These are phyloP conservation scores for Amiota mariae DNA, from an alignment of 2,888 invertebrate species.

Conservation along the genomic window DNA sequence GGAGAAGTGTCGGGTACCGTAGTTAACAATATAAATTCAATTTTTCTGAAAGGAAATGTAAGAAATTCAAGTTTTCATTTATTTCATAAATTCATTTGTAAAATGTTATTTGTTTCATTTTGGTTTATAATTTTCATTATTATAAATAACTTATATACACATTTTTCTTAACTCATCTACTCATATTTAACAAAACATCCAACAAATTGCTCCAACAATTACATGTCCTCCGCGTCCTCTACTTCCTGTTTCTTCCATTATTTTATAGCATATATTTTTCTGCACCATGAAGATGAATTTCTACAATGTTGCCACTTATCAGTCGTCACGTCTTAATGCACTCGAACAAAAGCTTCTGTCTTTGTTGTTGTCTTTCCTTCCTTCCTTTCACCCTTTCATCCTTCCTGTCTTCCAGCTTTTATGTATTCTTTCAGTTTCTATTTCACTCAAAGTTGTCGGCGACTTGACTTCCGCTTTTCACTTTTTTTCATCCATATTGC, in stretches of 20 bases:
- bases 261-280: neutral
- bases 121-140: no score
- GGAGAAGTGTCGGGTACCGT: no score
- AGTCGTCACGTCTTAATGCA: conserved; percentile 11
- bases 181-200: neutral
- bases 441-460: neutral
- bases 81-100: no score
- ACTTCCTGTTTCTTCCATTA: neutral
- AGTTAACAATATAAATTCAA: no score
- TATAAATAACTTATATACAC: no score
- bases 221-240: neutral
- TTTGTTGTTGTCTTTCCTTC: neutral
- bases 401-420: neutral
- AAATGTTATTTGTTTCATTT: no score
- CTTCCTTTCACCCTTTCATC: neutral
- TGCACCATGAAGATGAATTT: neutral
- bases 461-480: neutral
- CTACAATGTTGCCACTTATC: conserved; percentile 18
- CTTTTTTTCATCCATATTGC: neutral
- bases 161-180: no score
- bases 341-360: conserved; percentile 15
- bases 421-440: neutral
- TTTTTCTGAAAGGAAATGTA: no score
- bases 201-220: conserved; percentile 12
- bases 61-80: no score